phyloP scores from a whole-genome alignment of 2,113 vertebrate genomes.

The Corydoras sp. region DNA sequence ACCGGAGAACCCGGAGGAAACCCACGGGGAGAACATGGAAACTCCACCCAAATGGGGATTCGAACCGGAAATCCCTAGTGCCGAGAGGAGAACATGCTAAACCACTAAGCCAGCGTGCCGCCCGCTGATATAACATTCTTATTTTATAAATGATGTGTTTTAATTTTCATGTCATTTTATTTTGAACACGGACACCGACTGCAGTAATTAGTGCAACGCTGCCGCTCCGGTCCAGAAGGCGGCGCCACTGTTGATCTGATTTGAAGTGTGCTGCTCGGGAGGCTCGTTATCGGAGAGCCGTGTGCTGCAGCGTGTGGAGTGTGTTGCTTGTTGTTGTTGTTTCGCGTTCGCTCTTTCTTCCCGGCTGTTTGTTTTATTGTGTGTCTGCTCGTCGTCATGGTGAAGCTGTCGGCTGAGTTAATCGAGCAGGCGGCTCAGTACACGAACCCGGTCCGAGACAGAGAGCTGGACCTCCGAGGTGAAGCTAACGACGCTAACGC shows the following conservation, averaged over 20 bases:
- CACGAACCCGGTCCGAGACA: constrained; percentile 86
- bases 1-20: too few species aligned
- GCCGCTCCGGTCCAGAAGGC: constrained; percentile 3
- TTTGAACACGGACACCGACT: too few species aligned
- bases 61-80: too few species aligned
- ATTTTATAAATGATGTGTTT: too few species aligned
- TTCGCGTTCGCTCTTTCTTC: neutral
- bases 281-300: too few species aligned
- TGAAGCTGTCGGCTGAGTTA: constrained; percentile 87
- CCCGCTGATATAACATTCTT: too few species aligned
- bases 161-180: too few species aligned
- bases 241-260: neutral
- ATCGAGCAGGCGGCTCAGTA: constrained; percentile 94
- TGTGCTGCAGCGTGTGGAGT: neutral
- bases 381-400: constrained; percentile 63
- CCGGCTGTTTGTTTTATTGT: neutral
- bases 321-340: neutral
- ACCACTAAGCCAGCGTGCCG: too few species aligned
- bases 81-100: too few species aligned
- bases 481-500: constrained; percentile 25
- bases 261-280: neutral
- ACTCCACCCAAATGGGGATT: too few species aligned
- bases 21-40: too few species aligned
- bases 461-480: constrained; percentile 88
- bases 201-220: too few species aligned